These are phyloP conservation scores for Drosophila paucipuncta DNA, from an alignment of 2,888 invertebrate genomes.

Conservation along the genomic window DNA sequence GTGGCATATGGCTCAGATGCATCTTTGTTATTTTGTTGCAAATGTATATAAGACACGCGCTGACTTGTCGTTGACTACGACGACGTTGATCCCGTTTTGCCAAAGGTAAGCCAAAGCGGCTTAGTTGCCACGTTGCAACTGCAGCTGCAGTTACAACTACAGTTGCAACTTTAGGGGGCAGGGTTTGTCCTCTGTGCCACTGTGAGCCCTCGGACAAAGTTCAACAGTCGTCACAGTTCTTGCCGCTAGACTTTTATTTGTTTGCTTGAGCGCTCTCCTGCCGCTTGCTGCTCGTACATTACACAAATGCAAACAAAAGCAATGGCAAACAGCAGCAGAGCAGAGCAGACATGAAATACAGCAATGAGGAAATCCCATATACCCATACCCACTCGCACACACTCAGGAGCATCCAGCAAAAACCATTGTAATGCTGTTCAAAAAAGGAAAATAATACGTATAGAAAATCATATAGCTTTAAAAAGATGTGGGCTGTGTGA, in stretches of 20 bases:
- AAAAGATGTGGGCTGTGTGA: slow-evolving; percentile 21
- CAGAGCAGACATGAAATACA: slow-evolving; percentile 41
- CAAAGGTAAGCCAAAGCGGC: slow-evolving; percentile 72
- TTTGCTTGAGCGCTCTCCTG: slow-evolving; percentile 57
- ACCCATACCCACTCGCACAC: slow-evolving; percentile 22
- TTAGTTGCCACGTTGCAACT: slow-evolving; percentile 43
- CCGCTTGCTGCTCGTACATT: slow-evolving; percentile 43
- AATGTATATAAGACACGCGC: slow-evolving; percentile 64
- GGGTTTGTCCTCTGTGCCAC: slow-evolving; percentile 3
- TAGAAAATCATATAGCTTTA: slow-evolving; percentile 22
- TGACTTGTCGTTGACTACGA: slow-evolving; percentile 60
- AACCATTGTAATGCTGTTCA: slow-evolving; percentile 46
- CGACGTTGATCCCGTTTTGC: slow-evolving; percentile 64
- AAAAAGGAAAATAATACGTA: slow-evolving; percentile 15
- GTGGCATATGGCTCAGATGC: slow-evolving; percentile 30
- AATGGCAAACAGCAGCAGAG: slow-evolving; percentile 34
- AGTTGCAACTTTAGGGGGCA: slow-evolving; percentile 24
- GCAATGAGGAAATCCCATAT: slow-evolving; percentile 60
- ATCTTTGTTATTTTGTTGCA: slow-evolving; percentile 40
- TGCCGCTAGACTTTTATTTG: slow-evolving; percentile 61
- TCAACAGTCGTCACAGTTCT: slow-evolving; percentile 73
- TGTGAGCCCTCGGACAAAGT: slow-evolving; percentile 51
- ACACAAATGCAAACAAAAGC: slow-evolving; percentile 54
- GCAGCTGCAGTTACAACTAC: slow-evolving; percentile 9
- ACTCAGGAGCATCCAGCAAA: slow-evolving; percentile 17